phyloP scores from a whole-genome alignment of 2,797 vertebrate genomes.

The Staurois parvus region DNA sequence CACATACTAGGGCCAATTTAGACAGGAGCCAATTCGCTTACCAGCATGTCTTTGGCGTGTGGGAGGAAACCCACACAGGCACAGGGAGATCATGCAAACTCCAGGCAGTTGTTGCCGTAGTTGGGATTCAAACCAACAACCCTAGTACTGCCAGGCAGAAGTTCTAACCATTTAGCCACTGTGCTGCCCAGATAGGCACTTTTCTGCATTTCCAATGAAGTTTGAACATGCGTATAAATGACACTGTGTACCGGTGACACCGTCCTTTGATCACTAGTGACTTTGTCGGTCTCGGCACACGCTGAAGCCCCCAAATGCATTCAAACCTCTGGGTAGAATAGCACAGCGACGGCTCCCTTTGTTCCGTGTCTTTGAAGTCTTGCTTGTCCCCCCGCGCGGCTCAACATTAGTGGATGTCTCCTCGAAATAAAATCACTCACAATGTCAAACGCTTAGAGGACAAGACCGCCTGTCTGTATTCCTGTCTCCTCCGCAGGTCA shows the following conservation, averaged over 20 bases:
- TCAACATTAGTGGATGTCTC: conserved; percentile 3
- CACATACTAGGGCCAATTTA: too few relatives aligned
- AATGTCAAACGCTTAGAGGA: conserved; percentile 47
- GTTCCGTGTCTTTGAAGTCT: conserved; percentile 26
- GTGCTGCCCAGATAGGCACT: too few relatives aligned
- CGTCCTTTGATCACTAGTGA: conserved; percentile 1
- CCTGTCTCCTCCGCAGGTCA: conserved; percentile 45
- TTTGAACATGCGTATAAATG: background rate
- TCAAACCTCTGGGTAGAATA: background rate
- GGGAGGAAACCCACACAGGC: too few relatives aligned
- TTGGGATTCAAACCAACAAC: too few relatives aligned
- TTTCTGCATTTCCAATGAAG: background rate
- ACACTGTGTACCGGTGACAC: background rate
- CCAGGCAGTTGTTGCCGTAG: too few relatives aligned
- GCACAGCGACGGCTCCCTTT: background rate
- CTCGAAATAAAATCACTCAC: conserved; percentile 28
- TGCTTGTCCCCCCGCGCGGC: background rate
- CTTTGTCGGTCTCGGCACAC: conserved; percentile 3
- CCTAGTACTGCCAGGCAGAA: too few relatives aligned
- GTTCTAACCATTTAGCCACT: too few relatives aligned
- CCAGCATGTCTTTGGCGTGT: too few relatives aligned
- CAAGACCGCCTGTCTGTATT: conserved; percentile 28
- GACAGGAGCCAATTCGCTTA: too few relatives aligned
- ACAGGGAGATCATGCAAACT: too few relatives aligned
- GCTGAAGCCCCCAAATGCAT: background rate